Percentiles rank a stretch among this genome's conserved stretches.
Conservation (phyloP, 2,113 vertebrate genomes). For the Forbesichthys agassizii region DNA sequence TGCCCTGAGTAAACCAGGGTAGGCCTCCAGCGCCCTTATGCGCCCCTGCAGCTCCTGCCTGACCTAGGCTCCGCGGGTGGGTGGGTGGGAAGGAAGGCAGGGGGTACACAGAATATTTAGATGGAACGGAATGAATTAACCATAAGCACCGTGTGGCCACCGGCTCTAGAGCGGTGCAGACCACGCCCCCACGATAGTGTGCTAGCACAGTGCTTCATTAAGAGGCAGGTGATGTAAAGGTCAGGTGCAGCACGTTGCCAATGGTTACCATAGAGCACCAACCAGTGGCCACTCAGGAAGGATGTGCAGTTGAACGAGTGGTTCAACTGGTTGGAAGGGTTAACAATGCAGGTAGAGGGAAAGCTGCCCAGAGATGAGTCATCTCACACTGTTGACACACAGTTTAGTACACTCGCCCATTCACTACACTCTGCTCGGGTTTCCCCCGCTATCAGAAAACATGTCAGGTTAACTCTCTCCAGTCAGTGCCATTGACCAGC, state of each 20-base stretch:
- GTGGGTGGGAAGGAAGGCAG: slow-evolving; percentile 14
- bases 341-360: neutral
- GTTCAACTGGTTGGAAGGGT: neutral
- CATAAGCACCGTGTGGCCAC: too few species aligned
- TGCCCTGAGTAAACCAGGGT: slow-evolving; percentile 71
- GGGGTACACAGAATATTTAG: slow-evolving; percentile 32
- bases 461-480: too few species aligned
- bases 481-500: too few species aligned
- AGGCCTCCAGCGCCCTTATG: slow-evolving; percentile 72
- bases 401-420: neutral
- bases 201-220: too few species aligned
- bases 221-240: too few species aligned
- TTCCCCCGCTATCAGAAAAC: too few species aligned
- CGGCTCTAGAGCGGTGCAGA: too few species aligned
- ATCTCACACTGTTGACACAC: neutral
- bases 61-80: slow-evolving; percentile 74
- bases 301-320: neutral
- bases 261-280: neutral
- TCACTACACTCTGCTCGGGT: too few species aligned
- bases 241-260: neutral
- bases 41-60: slow-evolving; percentile 71
- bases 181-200: too few species aligned
- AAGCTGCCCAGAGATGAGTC: neutral
- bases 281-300: slow-evolving; percentile 10
- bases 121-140: neutral